Conservation (phyloP, 2,113 vertebrate genomes). For the Daphoenositta chrysoptera region DNA sequence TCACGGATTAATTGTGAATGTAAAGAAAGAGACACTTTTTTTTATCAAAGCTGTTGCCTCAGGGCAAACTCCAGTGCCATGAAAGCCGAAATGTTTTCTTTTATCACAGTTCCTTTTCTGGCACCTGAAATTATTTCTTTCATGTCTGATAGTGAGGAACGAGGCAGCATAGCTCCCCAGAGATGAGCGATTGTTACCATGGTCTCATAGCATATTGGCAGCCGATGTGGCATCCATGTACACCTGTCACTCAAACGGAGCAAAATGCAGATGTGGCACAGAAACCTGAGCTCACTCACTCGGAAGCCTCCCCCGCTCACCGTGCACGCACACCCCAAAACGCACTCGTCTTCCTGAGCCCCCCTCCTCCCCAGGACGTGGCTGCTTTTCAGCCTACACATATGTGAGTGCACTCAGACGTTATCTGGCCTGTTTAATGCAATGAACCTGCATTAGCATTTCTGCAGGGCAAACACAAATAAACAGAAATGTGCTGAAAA, state of each 20-base stretch:
- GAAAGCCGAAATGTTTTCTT: conserved; percentile 77
- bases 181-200: conserved; percentile 80
- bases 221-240: conserved; percentile 75
- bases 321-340: not conserved
- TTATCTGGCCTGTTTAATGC: conserved; percentile 40
- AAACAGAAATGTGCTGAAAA: conserved; percentile 69
- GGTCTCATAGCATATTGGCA: conserved; percentile 82
- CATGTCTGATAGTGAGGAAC: conserved; percentile 78
- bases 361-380: not conserved
- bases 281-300: not conserved
- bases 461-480: conserved; percentile 78
- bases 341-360: not conserved
- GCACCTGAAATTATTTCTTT: conserved; percentile 88
- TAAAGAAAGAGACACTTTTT: conserved; percentile 77
- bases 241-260: conserved; percentile 82
- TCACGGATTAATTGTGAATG: conserved; percentile 77
- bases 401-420: conserved; percentile 48
- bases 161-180: conserved; percentile 75
- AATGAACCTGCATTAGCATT: conserved; percentile 52
- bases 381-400: conserved; percentile 29
- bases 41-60: conserved; percentile 82
- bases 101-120: conserved; percentile 71
- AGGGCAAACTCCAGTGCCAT: conserved; percentile 74
- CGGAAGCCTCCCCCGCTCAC: not conserved
- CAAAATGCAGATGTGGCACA: conserved; percentile 55